Conservation (phyloP, 2,888 invertebrate genomes). For the Muschampia plurimacula region DNA sequence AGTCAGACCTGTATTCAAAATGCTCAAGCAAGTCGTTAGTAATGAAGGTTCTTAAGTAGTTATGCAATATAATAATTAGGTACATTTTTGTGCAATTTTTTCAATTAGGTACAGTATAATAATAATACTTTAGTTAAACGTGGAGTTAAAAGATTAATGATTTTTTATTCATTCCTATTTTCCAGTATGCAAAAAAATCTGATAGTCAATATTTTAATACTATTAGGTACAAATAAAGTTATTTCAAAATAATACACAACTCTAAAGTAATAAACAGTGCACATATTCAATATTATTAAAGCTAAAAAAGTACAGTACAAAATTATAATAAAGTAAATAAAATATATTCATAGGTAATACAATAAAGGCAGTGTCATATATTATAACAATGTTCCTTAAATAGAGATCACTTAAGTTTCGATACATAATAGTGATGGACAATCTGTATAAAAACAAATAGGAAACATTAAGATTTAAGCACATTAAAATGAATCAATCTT, state of each 20-base stretch:
- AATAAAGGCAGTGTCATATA: neutral
- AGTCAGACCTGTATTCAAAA: neutral
- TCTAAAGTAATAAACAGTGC: too few relatives aligned
- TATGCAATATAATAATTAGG: neutral
- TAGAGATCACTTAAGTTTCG: constrained; percentile 20
- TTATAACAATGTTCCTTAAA: neutral
- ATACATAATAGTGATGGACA: constrained; percentile 1
- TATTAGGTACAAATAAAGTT: too few relatives aligned
- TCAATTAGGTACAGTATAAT: too few relatives aligned
- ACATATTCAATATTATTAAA: too few relatives aligned
- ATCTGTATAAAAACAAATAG: neutral
- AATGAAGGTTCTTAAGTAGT: too few relatives aligned
- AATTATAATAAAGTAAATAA: neutral
- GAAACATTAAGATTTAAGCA: constrained; percentile 10
- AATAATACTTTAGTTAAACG: too few relatives aligned
- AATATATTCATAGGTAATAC: neutral
- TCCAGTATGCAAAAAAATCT: too few relatives aligned
- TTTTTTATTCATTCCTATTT: too few relatives aligned
- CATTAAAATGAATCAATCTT: constrained; percentile 9
- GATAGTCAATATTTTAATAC: too few relatives aligned
- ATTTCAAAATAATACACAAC: too few relatives aligned
- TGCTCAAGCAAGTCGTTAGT: neutral
- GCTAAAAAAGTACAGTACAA: neutral
- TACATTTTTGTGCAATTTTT: neutral
- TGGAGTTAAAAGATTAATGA: too few relatives aligned